Percentiles rank a stretch among this genome's conserved stretches.
Evolutionary conservation across 2,797 vertebrate genomes (phyloP).

Genomic region (Balearica regulorum): DNA sequence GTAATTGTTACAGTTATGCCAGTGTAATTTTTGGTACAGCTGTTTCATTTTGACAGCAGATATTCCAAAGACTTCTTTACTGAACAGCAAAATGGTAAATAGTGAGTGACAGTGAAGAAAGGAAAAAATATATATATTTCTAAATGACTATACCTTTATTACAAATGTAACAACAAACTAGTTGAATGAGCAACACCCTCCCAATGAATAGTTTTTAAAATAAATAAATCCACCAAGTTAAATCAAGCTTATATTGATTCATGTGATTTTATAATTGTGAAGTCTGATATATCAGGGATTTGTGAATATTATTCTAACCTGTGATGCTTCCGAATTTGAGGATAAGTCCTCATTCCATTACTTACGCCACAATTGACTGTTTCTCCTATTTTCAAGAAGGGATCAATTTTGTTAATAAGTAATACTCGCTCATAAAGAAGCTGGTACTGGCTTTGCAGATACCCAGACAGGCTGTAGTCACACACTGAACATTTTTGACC

Average conservation of each 20-base stretch:
- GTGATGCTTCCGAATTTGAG: background rate
- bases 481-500: background rate
- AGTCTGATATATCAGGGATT: background rate
- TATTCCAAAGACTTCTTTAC: background rate
- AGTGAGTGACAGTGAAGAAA: background rate
- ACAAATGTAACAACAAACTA: background rate
- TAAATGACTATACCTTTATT: background rate
- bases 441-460: background rate
- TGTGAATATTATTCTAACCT: background rate
- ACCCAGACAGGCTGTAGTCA: background rate
- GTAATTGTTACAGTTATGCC: background rate
- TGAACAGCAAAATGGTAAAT: background rate
- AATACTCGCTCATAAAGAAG: background rate
- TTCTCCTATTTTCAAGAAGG: background rate
- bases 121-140: background rate
- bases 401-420: background rate
- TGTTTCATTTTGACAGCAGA: background rate
- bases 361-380: background rate
- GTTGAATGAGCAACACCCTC: background rate
- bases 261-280: background rate
- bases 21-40: background rate
- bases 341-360: background rate
- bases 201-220: background rate
- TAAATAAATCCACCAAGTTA: background rate
- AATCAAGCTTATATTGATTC: background rate